Evolutionary conservation across 2,888 invertebrate genomes (phyloP).

Genomic region (Cylloceria caligata): DNA sequence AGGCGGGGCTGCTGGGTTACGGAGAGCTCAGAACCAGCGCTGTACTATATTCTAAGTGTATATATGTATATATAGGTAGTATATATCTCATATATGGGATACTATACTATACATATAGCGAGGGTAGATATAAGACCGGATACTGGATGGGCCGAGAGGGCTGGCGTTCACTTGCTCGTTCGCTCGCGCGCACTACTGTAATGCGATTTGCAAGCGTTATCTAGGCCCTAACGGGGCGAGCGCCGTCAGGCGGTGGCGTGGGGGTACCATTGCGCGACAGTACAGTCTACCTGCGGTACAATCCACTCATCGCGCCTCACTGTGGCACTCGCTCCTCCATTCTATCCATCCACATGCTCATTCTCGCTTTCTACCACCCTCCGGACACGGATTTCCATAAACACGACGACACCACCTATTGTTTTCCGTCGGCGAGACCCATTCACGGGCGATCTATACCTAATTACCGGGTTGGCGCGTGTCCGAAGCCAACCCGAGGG

Average conservation of each 20-base stretch:
- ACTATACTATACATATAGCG: conserved; percentile 24
- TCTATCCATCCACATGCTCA: conserved; percentile 33
- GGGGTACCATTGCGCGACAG: conserved; percentile 35
- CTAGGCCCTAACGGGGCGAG: conserved; percentile 77
- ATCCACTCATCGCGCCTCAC: conserved; percentile 23
- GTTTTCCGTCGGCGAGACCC: conserved; percentile 74
- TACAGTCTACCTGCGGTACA: conserved; percentile 43
- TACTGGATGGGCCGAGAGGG: conserved; percentile 52
- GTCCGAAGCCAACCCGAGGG: conserved; percentile 54
- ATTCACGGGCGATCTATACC: conserved; percentile 59
- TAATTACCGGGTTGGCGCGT: conserved; percentile 63
- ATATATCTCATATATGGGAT: conserved; percentile 26
- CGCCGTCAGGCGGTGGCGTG: conserved; percentile 34
- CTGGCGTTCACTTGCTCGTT: conserved; percentile 50
- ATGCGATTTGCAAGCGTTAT: conserved; percentile 84
- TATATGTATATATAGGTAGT: conserved; percentile 3
- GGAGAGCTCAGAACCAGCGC: conserved; percentile 28
- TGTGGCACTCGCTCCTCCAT: conserved; percentile 40
- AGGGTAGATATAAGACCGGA: conserved; percentile 16
- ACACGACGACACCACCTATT: conserved; percentile 77
- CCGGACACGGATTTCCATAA: conserved; percentile 80
- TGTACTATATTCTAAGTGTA: conserved; percentile 13
- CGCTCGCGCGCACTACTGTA: conserved; percentile 73
- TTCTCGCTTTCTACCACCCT: conserved; percentile 40
- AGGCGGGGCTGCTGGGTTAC: conserved; percentile 34